Conservation (phyloP, 2,888 invertebrate species). For the Caenorhabditis becei region DNA sequence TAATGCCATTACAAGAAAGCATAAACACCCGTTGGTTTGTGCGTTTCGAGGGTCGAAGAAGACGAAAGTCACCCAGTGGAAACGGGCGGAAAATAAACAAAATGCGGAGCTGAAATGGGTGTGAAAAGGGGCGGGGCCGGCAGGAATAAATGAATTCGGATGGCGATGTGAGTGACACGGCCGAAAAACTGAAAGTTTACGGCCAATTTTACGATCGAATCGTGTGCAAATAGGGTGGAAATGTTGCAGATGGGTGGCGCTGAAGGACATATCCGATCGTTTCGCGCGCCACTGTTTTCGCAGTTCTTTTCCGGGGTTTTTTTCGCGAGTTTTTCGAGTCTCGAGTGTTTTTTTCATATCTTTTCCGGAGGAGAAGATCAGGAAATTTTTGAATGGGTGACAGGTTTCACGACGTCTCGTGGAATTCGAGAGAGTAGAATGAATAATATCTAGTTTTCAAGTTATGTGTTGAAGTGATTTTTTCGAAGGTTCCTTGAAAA, state of each 20-base stretch:
- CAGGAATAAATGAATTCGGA: neutral
- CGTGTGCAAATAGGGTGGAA: slow-evolving; percentile 53
- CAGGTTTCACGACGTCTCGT: no score
- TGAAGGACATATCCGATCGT: slow-evolving; percentile 58
- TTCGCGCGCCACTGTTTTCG: no score
- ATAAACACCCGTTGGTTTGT: neutral
- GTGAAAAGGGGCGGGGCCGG: neutral
- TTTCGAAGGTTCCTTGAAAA: no score
- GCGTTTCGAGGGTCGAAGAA: neutral
- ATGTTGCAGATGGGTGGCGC: slow-evolving; percentile 59
- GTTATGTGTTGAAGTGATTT: no score
- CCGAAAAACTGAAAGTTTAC: slow-evolving; percentile 56
- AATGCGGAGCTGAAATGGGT: slow-evolving; percentile 12
- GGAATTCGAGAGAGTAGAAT: no score
- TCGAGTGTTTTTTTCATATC: no score
- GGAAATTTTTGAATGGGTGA: no score
- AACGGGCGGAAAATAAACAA: slow-evolving; percentile 9
- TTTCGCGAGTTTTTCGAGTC: no score
- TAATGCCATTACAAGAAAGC: slow-evolving; percentile 5
- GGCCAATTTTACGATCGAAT: slow-evolving; percentile 57
- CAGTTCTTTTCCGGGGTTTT: neutral
- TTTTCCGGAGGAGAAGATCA: no score
- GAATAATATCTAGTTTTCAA: no score
- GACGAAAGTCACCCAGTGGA: neutral
- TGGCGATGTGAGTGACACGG: slow-evolving; percentile 16